phyloP scores from a whole-genome alignment of 2,888 invertebrate species.

The Euclidia mi region DNA sequence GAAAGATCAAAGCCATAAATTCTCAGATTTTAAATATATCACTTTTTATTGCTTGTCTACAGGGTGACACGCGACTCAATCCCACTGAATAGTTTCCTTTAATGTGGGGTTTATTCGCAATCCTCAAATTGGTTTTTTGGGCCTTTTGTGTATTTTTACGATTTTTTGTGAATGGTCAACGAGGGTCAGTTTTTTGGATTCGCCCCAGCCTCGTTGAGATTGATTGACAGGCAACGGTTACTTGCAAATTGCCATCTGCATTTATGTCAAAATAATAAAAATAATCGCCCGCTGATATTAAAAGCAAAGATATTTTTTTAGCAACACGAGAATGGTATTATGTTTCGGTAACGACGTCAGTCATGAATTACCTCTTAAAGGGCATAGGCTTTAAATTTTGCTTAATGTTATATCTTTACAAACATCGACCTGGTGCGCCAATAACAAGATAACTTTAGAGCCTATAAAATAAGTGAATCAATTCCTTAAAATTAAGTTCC shows the following conservation, averaged over 20 bases:
- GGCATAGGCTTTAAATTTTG: too few species aligned
- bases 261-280: slow-evolving; percentile 62
- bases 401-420: too few species aligned
- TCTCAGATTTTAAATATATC: slow-evolving; percentile 60
- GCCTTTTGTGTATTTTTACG: slow-evolving; percentile 67
- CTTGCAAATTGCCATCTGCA: slow-evolving; percentile 78
- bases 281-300: slow-evolving; percentile 23
- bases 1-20: slow-evolving; percentile 38
- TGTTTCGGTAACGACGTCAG: too few species aligned
- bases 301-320: slow-evolving; percentile 1
- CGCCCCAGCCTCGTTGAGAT: slow-evolving; percentile 70
- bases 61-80: slow-evolving; percentile 75
- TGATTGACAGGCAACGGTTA: slow-evolving; percentile 89
- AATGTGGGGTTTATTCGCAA: slow-evolving; percentile 77
- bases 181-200: slow-evolving; percentile 86
- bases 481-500: too few species aligned
- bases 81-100: slow-evolving; percentile 73
- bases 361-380: too few species aligned
- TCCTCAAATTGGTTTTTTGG: slow-evolving; percentile 75
- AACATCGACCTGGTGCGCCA: too few species aligned
- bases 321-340: background rate
- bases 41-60: slow-evolving; percentile 60
- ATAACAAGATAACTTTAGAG: too few species aligned
- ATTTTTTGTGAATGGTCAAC: slow-evolving; percentile 83
- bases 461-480: too few species aligned